Conservation (phyloP, 1,140 invertebrate species). For the Cepaea nemoralis region DNA sequence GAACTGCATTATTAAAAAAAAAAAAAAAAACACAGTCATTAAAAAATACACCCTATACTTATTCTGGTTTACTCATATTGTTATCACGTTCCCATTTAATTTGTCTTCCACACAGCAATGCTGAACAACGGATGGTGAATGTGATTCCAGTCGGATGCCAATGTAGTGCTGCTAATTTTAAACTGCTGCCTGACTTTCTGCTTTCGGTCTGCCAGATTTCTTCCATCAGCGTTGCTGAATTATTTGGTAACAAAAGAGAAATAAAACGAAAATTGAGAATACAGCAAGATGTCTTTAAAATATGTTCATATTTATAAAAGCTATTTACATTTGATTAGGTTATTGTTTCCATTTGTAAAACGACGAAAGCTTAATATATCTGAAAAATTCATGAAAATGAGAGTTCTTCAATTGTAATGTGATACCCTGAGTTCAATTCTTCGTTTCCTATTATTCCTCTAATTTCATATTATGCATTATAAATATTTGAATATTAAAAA, state of each 20-base stretch:
- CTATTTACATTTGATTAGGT: too few species aligned
- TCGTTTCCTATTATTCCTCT: neutral
- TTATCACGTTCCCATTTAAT: neutral
- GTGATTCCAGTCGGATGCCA: neutral
- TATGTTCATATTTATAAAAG: too few species aligned
- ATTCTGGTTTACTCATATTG: too few species aligned
- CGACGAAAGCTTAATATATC: too few species aligned
- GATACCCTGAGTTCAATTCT: neutral
- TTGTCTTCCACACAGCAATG: neutral
- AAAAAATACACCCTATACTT: too few species aligned
- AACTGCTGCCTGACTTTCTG: neutral
- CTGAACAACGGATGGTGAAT: conserved; percentile 13
- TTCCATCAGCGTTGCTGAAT: neutral
- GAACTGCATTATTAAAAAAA: too few species aligned
- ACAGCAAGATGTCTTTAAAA: too few species aligned
- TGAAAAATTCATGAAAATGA: neutral
- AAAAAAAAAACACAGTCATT: too few species aligned
- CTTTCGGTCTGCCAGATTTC: neutral
- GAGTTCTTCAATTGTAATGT: neutral
- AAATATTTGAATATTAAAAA: neutral
- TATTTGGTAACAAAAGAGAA: neutral
- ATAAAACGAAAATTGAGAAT: too few species aligned
- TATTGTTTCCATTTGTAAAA: too few species aligned
- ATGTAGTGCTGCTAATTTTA: neutral
- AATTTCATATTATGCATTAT: conserved; percentile 7